Evolutionary conservation across 2,113 vertebrate genomes (phyloP).

Genomic region (Xiphophorus maculatus): DNA sequence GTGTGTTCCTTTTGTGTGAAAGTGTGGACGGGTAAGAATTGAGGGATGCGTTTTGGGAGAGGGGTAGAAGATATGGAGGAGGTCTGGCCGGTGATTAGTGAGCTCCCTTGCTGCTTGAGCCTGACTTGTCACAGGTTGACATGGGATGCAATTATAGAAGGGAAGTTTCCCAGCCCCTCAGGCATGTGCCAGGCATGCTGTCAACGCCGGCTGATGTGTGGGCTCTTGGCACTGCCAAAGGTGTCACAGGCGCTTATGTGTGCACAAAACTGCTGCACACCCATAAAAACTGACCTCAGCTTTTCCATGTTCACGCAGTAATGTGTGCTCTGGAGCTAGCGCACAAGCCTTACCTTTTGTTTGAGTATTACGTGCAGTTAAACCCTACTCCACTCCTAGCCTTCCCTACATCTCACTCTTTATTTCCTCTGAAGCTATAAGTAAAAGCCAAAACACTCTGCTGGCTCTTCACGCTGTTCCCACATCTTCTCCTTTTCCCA

Average conservation of each 20-base stretch:
- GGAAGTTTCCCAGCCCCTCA: conserved; percentile 65
- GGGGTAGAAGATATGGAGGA: conserved; percentile 39
- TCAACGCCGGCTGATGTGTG: conserved; percentile 64
- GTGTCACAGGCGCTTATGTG: conserved; percentile 70
- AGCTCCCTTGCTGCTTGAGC: conserved; percentile 57
- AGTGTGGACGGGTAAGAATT: conserved; percentile 1
- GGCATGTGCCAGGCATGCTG: conserved; percentile 71
- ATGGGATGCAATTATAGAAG: conserved; percentile 74
- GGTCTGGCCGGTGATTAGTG: conserved; percentile 64
- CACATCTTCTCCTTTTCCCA: conserved; percentile 54
- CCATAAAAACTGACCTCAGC: conserved; percentile 60
- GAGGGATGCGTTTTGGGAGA: neutral
- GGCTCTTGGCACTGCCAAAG: conserved; percentile 60
- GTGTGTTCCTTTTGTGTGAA: conserved; percentile 15
- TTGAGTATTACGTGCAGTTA: conserved; percentile 60
- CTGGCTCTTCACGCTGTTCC: conserved; percentile 54
- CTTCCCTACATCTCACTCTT: conserved; percentile 23
- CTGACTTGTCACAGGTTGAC: conserved; percentile 72
- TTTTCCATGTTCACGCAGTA: conserved; percentile 15
- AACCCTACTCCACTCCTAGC: conserved; percentile 47
- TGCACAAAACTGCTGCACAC: conserved; percentile 58
- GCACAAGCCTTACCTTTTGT: conserved; percentile 45
- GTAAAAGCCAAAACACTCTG: conserved; percentile 59
- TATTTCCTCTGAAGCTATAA: conserved; percentile 55
- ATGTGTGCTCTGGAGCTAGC: neutral